phyloP scores from a whole-genome alignment of 2,113 vertebrate genomes.

The Neopipo cinnamomea region DNA sequence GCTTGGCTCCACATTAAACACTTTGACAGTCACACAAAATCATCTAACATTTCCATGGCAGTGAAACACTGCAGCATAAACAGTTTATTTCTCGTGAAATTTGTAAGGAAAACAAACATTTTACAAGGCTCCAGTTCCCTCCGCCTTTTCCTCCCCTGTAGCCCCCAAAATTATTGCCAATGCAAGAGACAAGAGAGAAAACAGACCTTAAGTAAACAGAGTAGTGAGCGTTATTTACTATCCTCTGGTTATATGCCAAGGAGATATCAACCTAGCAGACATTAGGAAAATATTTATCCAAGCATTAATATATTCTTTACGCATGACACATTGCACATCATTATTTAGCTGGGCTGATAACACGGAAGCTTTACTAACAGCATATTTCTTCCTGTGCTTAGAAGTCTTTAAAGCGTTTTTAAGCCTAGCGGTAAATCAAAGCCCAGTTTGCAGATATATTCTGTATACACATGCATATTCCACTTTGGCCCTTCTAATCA shows the following conservation, averaged over 20 bases:
- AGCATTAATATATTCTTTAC: conserved; percentile 73
- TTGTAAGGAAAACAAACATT: conserved; percentile 65
- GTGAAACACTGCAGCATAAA: conserved; percentile 46
- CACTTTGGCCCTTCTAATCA: conserved; percentile 20
- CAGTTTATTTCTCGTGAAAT: conserved; percentile 59
- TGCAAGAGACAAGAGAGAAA: conserved; percentile 66
- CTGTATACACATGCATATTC: conserved; percentile 50
- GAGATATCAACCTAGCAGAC: conserved; percentile 73
- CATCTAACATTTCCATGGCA: conserved; percentile 58
- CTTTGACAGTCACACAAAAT: conserved; percentile 45
- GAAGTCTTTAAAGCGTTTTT: conserved; percentile 60
- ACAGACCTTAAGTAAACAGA: conserved; percentile 73
- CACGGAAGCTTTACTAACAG: conserved; percentile 63
- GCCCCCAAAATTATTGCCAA: conserved; percentile 35
- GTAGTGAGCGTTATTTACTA: conserved; percentile 75
- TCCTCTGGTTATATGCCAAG: conserved; percentile 71
- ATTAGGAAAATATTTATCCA: conserved; percentile 82
- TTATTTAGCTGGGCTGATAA: conserved; percentile 80
- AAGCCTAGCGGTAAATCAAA: conserved; percentile 59
- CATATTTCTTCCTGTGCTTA: conserved; percentile 72
- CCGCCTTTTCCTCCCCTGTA: conserved; percentile 13
- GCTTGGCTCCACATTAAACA: conserved; percentile 62
- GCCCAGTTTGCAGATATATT: conserved; percentile 47
- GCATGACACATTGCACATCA: conserved; percentile 74
- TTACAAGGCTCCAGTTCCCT: conserved; percentile 20